A percentile compares a stretch with the other conserved stretches of the same genome.
phyloP scores from a whole-genome alignment of 2,797 vertebrate species.

The Acipenser oxyrinchus region DNA sequence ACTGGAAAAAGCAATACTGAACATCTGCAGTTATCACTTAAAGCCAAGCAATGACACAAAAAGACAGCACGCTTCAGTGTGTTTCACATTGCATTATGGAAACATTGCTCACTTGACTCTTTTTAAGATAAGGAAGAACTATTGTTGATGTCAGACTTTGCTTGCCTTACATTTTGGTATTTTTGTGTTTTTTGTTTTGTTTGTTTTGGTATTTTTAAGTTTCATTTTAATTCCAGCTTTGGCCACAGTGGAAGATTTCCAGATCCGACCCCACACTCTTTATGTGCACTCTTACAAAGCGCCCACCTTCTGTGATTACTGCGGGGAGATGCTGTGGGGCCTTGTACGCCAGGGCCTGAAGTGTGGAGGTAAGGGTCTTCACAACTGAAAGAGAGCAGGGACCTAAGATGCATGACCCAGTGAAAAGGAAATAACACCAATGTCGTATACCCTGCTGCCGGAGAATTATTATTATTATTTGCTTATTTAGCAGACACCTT shows the following conservation, averaged over 20 bases:
- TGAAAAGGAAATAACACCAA: conserved; percentile 1
- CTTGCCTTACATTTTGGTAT: not conserved
- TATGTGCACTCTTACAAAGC: conserved; percentile 97
- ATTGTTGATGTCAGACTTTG: too few relatives aligned
- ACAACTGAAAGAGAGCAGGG: too few relatives aligned
- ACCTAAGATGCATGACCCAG: conserved; percentile 4
- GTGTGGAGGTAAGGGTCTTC: conserved; percentile 77
- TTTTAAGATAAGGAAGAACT: too few relatives aligned
- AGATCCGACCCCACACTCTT: conserved; percentile 93
- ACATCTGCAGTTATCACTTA: too few relatives aligned
- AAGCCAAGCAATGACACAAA: too few relatives aligned
- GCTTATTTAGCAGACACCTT: too few relatives aligned
- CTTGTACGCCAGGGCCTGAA: conserved; percentile 93
- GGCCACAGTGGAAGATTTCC: conserved; percentile 95
- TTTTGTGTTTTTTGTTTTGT: not conserved
- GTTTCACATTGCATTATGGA: too few relatives aligned
- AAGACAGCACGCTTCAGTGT: too few relatives aligned
- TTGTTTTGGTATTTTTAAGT: conserved; percentile 23
- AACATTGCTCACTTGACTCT: too few relatives aligned
- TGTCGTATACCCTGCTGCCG: conserved; percentile 15
- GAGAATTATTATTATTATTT: too few relatives aligned
- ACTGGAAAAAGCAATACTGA: too few relatives aligned
- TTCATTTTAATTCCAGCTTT: conserved; percentile 67
- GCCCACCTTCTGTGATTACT: conserved; percentile 97
- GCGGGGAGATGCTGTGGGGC: conserved; percentile 97